Evolutionary conservation across 2,888 invertebrate species (phyloP), one percentile per base, ranked within the genome.

Genomic region (Eupeodes latifasciatus): DNA sequence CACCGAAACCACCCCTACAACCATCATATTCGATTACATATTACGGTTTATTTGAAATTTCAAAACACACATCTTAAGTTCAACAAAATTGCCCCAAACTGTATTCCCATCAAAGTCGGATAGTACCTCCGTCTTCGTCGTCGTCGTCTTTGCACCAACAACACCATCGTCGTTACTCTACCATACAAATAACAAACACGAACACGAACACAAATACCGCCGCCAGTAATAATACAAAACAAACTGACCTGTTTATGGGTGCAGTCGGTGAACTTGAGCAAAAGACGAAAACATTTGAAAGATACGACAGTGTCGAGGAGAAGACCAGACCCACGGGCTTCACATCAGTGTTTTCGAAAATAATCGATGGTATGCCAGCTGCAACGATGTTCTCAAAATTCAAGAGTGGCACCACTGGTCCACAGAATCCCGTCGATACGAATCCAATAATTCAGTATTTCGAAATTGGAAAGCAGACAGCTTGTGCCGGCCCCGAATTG

Each of bases 371-470:
- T 92, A 94, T 94, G 94, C 94, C 94, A 91, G 92, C 94, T 85
- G 92, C 94, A 90, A 95, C 95, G 93, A 96, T 96, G 96, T 96
- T 96, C 93, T 95, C 96, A 78, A 96, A 96, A 94, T 96, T 96
- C 92, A 96, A 96, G 93, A 95, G 95, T 93, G 94, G 95, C 91
- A 95, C 92, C 93, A 93, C 92, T 92, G 93, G 90, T 90, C 94
- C 91, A 91, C 94, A 92, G 94, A 95, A 92, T 92, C 94, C 95
- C 86, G 94, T 96, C 89, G 96, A 97, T 91, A 95, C 95, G 91
- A 97, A 97, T 94, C 98, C 98, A 55, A 98, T 99, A 91, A 95
- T 96, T 92, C 96, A 97, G 92, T 96, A 96, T 94, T 99, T 97
- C 94, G 97, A 98, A 90, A 96, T 98, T 90, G 97, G 98, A 75